phyloP scores from a whole-genome alignment of 2,888 invertebrate species.

The Drosophila mimica region DNA sequence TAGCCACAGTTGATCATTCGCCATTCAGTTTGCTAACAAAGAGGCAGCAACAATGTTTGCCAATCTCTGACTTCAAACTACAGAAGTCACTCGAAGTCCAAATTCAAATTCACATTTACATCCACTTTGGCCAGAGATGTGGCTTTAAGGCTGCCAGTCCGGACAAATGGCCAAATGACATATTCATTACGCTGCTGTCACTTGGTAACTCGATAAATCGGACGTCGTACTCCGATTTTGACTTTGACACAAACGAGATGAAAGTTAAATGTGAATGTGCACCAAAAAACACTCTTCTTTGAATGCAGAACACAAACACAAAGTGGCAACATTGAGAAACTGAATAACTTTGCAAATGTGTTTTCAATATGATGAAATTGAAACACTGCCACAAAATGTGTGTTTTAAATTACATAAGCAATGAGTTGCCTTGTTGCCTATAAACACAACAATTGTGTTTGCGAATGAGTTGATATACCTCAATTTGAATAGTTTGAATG shows the following conservation, averaged over 20 bases:
- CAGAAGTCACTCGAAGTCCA: conserved; percentile 13
- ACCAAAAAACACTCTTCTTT: conserved; percentile 3
- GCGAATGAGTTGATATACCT: conserved; percentile 19
- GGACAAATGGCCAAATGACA: conserved; percentile 40
- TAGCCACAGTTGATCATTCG: conserved; percentile 6
- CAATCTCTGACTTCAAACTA: conserved; percentile 22
- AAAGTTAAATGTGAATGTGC: conserved; percentile 42
- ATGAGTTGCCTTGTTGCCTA: conserved; percentile 16
- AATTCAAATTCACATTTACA: conserved; percentile 14
- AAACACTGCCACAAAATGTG: conserved; percentile 10
- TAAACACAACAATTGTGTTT: conserved; percentile 2
- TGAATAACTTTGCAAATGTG: conserved; percentile 34
- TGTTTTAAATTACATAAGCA: conserved; percentile 26
- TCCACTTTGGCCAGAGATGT: not conserved
- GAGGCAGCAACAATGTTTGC: conserved; percentile 24
- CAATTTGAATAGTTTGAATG: not conserved
- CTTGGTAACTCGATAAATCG: conserved; percentile 50
- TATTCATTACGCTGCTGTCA: conserved; percentile 51
- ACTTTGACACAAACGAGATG: conserved; percentile 23
- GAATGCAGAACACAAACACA: not conserved
- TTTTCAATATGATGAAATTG: conserved; percentile 14
- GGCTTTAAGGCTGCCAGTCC: conserved; percentile 14
- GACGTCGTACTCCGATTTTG: conserved; percentile 11
- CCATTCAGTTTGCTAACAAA: conserved; percentile 22
- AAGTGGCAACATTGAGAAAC: conserved; percentile 1